Evolutionary conservation across 2,113 vertebrate species (phyloP).

Genomic region (Enhydra lutris): DNA sequence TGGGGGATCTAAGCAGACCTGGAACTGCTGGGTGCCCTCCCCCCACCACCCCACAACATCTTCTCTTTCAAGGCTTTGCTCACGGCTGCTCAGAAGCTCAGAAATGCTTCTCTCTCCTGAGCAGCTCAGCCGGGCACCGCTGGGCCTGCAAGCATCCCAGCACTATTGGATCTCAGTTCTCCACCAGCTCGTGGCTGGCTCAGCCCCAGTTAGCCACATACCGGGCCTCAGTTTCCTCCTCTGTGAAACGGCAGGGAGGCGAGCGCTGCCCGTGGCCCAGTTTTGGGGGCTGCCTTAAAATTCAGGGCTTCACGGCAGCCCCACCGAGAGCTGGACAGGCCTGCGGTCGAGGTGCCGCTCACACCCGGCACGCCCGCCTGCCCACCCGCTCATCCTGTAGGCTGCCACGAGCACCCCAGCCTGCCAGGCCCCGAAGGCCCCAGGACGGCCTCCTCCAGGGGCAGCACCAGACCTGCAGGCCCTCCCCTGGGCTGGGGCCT

Average conservation of each 20-base stretch:
- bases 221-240: constrained; percentile 23
- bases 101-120: background rate
- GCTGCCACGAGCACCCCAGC: background rate
- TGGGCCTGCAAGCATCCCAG: fast-evolving
- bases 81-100: background rate
- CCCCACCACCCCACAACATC: background rate
- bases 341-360: constrained; percentile 23
- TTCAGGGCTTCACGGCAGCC: background rate
- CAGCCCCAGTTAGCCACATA: background rate
- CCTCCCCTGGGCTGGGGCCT: background rate
- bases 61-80: background rate
- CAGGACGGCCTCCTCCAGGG: background rate
- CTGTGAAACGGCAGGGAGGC: background rate
- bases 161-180: background rate
- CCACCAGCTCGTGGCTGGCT: background rate
- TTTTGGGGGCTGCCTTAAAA: background rate
- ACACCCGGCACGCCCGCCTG: background rate
- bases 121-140: background rate
- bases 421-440: fast-evolving
- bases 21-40: background rate
- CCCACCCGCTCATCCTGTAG: background rate
- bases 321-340: background rate
- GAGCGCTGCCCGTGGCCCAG: background rate
- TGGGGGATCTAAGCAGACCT: no score
- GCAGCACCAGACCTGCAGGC: background rate